Percentiles rank a stretch among this genome's conserved stretches.
Evolutionary conservation across 2,113 vertebrate species (phyloP).

Genomic region (human): GRCh38 chrX:50626001-50626500

Average conservation of each 20-base stretch:
- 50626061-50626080: neutral
- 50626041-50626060: neutral
- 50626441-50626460: constrained; percentile 2
- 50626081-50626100: neutral
- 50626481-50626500: neutral
- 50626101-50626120: neutral
- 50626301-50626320: neutral
- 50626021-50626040: neutral
- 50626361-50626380: neutral
- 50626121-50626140: neutral
- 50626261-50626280: neutral
- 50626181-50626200: neutral
- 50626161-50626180: neutral
- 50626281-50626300: neutral
- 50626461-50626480: neutral
- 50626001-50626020: neutral
- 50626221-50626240: neutral
- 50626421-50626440: neutral
- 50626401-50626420: constrained; percentile 4
- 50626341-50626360: neutral
- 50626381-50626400: neutral
- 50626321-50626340: neutral
- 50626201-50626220: neutral
- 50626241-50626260: neutral
- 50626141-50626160: neutral